These are phyloP conservation scores for Streptopelia turtur DNA, from an alignment of 2,797 vertebrate genomes.

Conservation along the genomic window DNA sequence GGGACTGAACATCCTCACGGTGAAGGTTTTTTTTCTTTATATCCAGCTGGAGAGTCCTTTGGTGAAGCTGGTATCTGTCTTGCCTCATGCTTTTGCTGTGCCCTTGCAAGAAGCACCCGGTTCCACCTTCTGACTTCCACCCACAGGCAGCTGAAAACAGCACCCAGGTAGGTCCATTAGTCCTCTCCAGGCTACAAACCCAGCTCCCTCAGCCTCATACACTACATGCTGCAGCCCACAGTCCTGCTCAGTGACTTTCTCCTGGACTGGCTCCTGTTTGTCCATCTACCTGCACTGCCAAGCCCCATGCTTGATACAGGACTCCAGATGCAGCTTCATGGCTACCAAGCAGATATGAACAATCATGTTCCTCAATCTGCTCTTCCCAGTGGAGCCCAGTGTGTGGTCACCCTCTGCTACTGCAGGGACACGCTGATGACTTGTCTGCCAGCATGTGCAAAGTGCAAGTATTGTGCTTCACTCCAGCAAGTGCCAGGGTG, in stretches of 20 bases:
- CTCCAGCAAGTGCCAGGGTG: not conserved
- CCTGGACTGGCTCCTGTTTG: not conserved
- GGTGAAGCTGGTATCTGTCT: not conserved
- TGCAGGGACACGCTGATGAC: not conserved
- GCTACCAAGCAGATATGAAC: not conserved
- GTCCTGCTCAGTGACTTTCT: not conserved
- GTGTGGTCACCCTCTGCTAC: accelerated
- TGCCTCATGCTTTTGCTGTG: not conserved
- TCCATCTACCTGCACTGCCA: not conserved
- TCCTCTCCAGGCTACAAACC: not conserved
- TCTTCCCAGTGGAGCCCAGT: not conserved
- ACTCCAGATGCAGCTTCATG: not conserved
- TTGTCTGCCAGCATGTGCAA: not conserved
- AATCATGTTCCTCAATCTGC: not conserved
- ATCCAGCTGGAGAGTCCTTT: not conserved
- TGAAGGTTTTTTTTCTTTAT: not conserved
- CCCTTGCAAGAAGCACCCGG: not conserved
- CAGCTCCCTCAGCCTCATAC: not conserved
- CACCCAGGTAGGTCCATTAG: not conserved
- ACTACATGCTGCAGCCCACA: accelerated
- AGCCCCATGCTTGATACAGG: not conserved
- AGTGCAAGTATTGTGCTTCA: not conserved
- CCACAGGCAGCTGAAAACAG: not conserved
- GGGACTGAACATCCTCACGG: not conserved
- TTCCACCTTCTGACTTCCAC: not conserved